Evolutionary conservation across 2,113 vertebrate species (phyloP).

Genomic region (Apteryx mantelli): DNA sequence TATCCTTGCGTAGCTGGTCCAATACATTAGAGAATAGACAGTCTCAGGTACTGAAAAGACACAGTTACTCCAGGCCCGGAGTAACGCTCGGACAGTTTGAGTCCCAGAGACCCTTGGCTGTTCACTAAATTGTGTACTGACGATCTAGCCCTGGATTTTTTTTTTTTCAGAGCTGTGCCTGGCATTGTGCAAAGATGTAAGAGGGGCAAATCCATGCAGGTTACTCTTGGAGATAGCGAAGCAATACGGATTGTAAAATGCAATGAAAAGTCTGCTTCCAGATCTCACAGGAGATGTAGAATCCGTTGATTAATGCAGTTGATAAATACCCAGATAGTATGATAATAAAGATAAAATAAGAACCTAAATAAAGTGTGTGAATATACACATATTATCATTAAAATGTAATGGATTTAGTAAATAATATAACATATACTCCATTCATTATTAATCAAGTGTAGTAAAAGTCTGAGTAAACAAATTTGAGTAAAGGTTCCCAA

Average conservation of each 20-base stretch:
- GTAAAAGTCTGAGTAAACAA: neutral
- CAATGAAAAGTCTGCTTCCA: neutral
- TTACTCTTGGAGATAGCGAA: neutral
- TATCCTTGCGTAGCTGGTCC: neutral
- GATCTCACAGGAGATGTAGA: neutral
- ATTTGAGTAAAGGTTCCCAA: neutral
- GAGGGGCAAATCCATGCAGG: neutral
- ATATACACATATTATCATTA: neutral
- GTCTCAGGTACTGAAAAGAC: neutral
- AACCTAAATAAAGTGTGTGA: neutral
- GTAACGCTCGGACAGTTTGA: neutral
- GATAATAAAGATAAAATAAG: neutral
- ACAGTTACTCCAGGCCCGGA: neutral
- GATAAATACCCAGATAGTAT: neutral
- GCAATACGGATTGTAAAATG: neutral
- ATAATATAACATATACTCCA: neutral
- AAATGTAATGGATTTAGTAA: neutral
- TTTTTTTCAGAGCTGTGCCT: neutral
- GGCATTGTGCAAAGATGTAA: neutral
- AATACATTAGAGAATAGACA: neutral
- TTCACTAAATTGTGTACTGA: no score
- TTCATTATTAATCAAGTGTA: neutral
- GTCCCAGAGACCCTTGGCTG: neutral
- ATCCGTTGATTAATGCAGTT: neutral
- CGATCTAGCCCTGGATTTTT: neutral